Percentiles rank a stretch among this genome's conserved stretches.
phyloP scores from a whole-genome alignment of 2,888 invertebrate genomes.

The Priapulus caudatus region DNA sequence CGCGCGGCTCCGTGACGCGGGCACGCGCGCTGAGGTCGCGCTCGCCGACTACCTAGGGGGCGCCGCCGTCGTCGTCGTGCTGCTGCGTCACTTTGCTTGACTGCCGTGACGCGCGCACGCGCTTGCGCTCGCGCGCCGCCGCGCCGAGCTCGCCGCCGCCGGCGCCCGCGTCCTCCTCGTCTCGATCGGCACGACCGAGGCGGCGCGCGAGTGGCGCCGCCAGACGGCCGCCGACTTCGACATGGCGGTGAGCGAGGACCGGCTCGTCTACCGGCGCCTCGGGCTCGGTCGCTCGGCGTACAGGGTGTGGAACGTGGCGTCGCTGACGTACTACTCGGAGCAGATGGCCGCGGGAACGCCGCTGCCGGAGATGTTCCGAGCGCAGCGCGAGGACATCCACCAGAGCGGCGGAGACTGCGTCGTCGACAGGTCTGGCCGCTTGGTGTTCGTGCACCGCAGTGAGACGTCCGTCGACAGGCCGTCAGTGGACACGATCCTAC shows the following conservation, averaged over 20 bases:
- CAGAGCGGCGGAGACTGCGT: conserved; percentile 35
- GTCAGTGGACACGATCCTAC: conserved; percentile 22
- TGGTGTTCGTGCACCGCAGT: conserved; percentile 27
- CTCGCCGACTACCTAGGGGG: conserved; percentile 20
- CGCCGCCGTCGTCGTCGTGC: conserved; percentile 20
- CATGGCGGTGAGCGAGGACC: conserved; percentile 27
- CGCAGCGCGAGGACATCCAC: conserved; percentile 31
- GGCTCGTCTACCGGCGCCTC: no score
- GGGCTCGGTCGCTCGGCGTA: no score
- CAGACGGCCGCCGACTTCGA: conserved; percentile 28
- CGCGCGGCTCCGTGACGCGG: conserved; percentile 23
- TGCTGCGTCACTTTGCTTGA: conserved; percentile 35
- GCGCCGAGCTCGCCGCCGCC: conserved; percentile 23
- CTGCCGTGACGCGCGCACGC: conserved; percentile 35
- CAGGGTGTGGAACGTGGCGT: conserved; percentile 27
- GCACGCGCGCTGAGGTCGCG: conserved; percentile 21
- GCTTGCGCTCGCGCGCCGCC: conserved; percentile 18
- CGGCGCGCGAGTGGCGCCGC: conserved; percentile 28
- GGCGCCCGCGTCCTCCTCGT: conserved; percentile 26
- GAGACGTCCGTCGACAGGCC: conserved; percentile 28
- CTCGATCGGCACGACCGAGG: conserved; percentile 28
- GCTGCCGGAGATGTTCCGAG: conserved; percentile 28
- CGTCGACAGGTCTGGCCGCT: conserved; percentile 23
- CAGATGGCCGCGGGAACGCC: conserved; percentile 26
- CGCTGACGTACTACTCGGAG: conserved; percentile 30